Percentiles rank a stretch among this genome's conserved stretches.
Conservation (phyloP, 2,113 vertebrate species). For the Mus spicilegus region DNA sequence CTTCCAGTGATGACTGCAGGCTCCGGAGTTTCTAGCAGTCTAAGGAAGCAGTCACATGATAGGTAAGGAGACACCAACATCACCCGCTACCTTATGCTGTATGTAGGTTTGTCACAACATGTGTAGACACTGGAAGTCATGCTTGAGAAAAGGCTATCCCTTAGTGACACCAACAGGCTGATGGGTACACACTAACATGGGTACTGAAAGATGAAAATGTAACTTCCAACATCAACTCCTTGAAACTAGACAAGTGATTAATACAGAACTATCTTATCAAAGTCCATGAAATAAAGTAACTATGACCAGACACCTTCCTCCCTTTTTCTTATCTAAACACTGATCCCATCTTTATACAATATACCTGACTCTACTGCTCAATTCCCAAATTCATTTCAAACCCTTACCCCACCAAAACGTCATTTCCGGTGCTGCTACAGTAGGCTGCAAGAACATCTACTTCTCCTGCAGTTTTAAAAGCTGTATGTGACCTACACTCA, state of each 20-base stretch:
- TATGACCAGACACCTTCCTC: slow-evolving; percentile 73
- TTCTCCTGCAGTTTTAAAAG: slow-evolving; percentile 43
- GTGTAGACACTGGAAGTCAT: neutral
- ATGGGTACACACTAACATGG: slow-evolving; percentile 41
- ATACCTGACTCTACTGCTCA: slow-evolving; percentile 39
- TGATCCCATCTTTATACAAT: slow-evolving; percentile 59
- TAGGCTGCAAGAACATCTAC: neutral
- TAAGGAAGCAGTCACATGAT: slow-evolving; percentile 30
- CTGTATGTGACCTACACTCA: slow-evolving; percentile 43
- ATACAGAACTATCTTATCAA: slow-evolving; percentile 66
- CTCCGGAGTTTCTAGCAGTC: slow-evolving; percentile 6
- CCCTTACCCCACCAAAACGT: neutral
- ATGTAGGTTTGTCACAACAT: slow-evolving; percentile 26
- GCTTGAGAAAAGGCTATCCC: slow-evolving; percentile 42
- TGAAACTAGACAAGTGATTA: slow-evolving; percentile 68
- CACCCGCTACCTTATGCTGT: too few species aligned
- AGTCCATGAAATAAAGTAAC: slow-evolving; percentile 70
- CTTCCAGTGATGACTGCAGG: neutral
- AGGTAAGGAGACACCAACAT: slow-evolving; percentile 34
- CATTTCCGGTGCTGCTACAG: slow-evolving; percentile 21
- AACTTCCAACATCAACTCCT: slow-evolving; percentile 38
- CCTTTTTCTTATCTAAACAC: slow-evolving; percentile 53
- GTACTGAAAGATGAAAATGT: slow-evolving; percentile 22
- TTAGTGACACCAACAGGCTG: slow-evolving; percentile 63
- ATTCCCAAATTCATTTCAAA: slow-evolving; percentile 5